A percentile compares a stretch with the other conserved stretches of the same genome.
Evolutionary conservation across 2,888 invertebrate species (phyloP).

Genomic region (Cheilosia vernalis): DNA sequence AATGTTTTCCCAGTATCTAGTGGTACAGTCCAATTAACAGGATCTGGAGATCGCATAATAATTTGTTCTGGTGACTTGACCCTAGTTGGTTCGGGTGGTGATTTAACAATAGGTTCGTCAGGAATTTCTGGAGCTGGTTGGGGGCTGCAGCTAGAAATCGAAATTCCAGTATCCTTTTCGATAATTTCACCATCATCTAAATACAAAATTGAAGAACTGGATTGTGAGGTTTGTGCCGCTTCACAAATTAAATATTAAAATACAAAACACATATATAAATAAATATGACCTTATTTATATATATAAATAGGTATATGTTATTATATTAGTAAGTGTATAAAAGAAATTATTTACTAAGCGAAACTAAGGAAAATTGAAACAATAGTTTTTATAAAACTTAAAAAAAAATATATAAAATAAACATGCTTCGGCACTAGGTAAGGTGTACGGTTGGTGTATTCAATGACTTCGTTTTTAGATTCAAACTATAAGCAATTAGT

Average conservation of each 20-base stretch:
- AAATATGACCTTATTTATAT: not conserved
- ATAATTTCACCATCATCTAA: slow-evolving; percentile 82
- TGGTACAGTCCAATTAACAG: slow-evolving; percentile 97
- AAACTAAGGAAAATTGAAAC: not conserved
- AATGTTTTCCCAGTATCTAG: slow-evolving; percentile 96
- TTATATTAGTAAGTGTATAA: not conserved
- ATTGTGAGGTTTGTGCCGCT: not conserved
- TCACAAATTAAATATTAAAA: not conserved
- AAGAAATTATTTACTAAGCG: slow-evolving; percentile 11
- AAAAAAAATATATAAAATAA: not conserved
- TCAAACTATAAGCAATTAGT: not conserved
- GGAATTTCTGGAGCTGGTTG: slow-evolving; percentile 81
- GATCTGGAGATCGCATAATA: slow-evolving; percentile 96
- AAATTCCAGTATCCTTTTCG: slow-evolving; percentile 81
- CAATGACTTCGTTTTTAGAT: not conserved
- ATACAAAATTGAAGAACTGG: slow-evolving; percentile 13
- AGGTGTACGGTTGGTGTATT: not conserved
- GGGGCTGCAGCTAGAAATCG: slow-evolving; percentile 82
- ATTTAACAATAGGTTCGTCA: slow-evolving; percentile 91
- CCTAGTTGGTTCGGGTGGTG: slow-evolving; percentile 95
- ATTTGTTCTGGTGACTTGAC: slow-evolving; percentile 97
- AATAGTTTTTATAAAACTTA: not conserved
- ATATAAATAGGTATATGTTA: not conserved
- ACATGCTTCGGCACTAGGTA: slow-evolving; percentile 4
- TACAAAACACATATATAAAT: too few species aligned